Evolutionary conservation across 2,797 vertebrate genomes (phyloP).

Genomic region (Xenopus petersii): DNA sequence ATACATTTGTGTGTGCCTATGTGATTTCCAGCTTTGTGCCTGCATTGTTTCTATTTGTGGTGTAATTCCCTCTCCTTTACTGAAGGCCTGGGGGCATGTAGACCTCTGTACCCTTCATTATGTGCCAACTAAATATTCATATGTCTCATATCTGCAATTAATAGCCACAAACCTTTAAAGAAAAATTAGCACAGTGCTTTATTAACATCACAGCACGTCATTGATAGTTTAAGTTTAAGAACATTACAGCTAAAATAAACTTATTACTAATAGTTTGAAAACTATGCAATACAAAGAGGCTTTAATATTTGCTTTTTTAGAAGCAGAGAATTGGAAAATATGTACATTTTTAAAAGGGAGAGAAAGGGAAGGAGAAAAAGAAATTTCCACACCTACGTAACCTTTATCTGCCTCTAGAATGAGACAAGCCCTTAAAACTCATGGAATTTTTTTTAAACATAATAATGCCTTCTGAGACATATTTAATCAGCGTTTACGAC

Average conservation of each 20-base stretch:
- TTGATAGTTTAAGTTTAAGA: slow-evolving; percentile 72
- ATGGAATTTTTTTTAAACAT: slow-evolving; percentile 91
- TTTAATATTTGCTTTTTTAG: slow-evolving; percentile 78
- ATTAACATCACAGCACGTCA: slow-evolving; percentile 80
- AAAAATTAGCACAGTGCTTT: slow-evolving; percentile 79
- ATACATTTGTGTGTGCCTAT: too few species aligned
- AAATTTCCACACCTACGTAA: slow-evolving; percentile 85
- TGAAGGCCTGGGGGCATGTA: too few species aligned
- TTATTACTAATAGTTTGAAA: slow-evolving; percentile 72
- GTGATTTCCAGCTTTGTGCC: too few species aligned
- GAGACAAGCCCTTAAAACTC: slow-evolving; percentile 99
- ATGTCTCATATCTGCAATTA: not conserved
- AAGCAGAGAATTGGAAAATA: slow-evolving; percentile 88
- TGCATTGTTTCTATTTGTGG: too few species aligned
- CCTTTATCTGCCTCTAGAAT: slow-evolving; percentile 97
- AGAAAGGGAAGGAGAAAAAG: slow-evolving; percentile 54
- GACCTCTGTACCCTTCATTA: too few species aligned
- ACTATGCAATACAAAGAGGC: slow-evolving; percentile 83
- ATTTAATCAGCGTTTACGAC: slow-evolving; percentile 91
- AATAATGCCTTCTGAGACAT: slow-evolving; percentile 76
- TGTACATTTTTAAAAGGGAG: slow-evolving; percentile 85
- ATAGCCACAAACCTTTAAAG: slow-evolving; percentile 59
- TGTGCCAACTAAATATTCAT: too few species aligned
- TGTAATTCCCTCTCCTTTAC: too few species aligned
- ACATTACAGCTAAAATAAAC: slow-evolving; percentile 78